A percentile compares a stretch with the other conserved stretches of the same genome.
These are phyloP conservation scores for Leptocoma aspasia DNA, from an alignment of 2,113 vertebrate genomes.

Conservation along the genomic window DNA sequence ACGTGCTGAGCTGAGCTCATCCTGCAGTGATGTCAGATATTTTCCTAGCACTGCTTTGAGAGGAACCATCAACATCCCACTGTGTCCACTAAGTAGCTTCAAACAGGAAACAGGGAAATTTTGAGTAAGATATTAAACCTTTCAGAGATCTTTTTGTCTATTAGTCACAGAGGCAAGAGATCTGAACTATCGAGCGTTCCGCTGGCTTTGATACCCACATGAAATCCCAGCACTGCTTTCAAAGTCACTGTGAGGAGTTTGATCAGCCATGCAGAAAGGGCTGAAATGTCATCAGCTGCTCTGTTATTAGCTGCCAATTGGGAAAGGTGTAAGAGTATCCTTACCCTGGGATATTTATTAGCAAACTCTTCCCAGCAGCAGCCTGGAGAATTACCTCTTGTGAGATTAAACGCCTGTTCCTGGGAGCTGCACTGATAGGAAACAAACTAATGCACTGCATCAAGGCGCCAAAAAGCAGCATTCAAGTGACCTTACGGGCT, in stretches of 20 bases:
- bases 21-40: neutral
- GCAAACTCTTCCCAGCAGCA: neutral
- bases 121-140: neutral
- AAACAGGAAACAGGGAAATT: neutral
- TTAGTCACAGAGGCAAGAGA: conserved; percentile 35
- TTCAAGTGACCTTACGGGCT: fast-evolving
- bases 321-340: conserved; percentile 29
- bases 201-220: neutral
- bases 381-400: conserved; percentile 11
- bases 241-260: neutral
- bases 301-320: conserved; percentile 35
- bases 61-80: conserved; percentile 3
- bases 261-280: conserved; percentile 64
- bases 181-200: neutral
- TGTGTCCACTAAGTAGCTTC: conserved; percentile 27
- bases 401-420: neutral
- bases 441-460: neutral
- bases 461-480: neutral
- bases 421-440: neutral
- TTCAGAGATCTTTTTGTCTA: conserved; percentile 22
- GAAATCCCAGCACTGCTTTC: conserved; percentile 44
- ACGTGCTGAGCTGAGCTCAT: neutral
- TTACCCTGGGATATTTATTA: conserved; percentile 39
- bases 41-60: neutral
- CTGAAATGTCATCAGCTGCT: conserved; percentile 48